phyloP scores from a whole-genome alignment of 2,888 invertebrate genomes.

The Agonum fuliginosum region DNA sequence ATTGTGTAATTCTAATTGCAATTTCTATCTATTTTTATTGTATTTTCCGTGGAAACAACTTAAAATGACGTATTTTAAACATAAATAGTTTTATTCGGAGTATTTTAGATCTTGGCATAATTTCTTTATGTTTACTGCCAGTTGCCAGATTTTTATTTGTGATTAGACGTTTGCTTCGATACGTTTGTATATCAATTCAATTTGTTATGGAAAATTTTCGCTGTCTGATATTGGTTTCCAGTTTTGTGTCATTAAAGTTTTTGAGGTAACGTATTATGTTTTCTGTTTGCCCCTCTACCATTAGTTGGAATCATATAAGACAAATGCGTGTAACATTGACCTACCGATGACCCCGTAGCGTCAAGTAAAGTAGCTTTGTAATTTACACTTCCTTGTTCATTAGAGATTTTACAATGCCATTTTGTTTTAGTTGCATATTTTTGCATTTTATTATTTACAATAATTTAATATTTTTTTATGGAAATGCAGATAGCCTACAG shows the following conservation, averaged over 20 bases:
- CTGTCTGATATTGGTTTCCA: too few relatives aligned
- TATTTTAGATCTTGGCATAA: slow-evolving; percentile 1
- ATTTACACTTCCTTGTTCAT: slow-evolving; percentile 20
- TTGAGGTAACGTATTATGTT: too few relatives aligned
- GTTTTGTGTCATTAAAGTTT: too few relatives aligned
- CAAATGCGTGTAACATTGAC: slow-evolving; percentile 15
- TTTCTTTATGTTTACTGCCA: not conserved
- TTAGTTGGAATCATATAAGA: not conserved
- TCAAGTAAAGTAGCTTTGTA: slow-evolving; percentile 23
- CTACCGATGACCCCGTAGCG: not conserved
- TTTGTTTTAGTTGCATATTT: not conserved
- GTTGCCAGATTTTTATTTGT: not conserved
- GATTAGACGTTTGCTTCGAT: not conserved
- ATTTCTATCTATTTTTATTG: not conserved
- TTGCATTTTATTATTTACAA: too few relatives aligned
- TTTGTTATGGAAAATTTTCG: too few relatives aligned
- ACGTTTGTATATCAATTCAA: not conserved
- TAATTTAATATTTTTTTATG: too few relatives aligned
- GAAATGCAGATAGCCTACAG: too few relatives aligned
- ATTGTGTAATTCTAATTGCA: not conserved
- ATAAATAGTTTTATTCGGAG: not conserved
- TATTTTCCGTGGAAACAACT: slow-evolving; percentile 1
- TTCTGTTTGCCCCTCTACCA: too few relatives aligned
- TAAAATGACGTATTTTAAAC: slow-evolving; percentile 1
- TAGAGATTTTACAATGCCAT: not conserved